These are phyloP conservation scores for Notamacropus eugenii DNA, from an alignment of 2,797 vertebrate species.

Conservation along the genomic window DNA sequence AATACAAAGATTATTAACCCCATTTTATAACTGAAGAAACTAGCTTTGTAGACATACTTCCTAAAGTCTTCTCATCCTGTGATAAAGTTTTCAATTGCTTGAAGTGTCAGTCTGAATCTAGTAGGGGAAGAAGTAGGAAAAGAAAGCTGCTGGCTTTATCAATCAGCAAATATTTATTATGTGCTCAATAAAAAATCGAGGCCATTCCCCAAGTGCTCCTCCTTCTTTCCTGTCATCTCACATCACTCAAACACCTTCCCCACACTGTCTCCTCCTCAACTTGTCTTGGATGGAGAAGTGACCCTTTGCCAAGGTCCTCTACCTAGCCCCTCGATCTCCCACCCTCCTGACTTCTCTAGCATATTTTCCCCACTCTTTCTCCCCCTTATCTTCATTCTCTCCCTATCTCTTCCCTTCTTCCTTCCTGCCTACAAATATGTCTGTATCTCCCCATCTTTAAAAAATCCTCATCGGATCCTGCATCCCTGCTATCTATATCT, in stretches of 20 bases:
- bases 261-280: not conserved
- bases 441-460: too few relatives aligned
- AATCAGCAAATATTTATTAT: not conserved
- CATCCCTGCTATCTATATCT: too few relatives aligned
- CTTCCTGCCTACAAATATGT: too few relatives aligned
- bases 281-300: not conserved
- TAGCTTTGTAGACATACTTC: slow-evolving; percentile 4
- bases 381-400: too few relatives aligned
- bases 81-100: slow-evolving; percentile 10
- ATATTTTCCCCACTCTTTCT: too few relatives aligned
- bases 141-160: not conserved
- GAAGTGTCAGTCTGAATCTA: slow-evolving; percentile 17
- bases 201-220: not conserved
- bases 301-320: not conserved
- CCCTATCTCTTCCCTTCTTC: too few relatives aligned
- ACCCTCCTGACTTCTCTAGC: too few relatives aligned
- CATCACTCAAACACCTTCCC: not conserved
- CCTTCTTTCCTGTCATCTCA: not conserved
- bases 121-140: not conserved
- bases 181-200: not conserved
- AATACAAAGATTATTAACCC: not conserved
- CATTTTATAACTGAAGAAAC: not conserved
- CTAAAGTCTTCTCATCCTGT: slow-evolving; percentile 2
- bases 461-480: too few relatives aligned
- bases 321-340: not conserved